Evolutionary conservation across 2,888 invertebrate species (phyloP), one percentile per base, ranked within the genome.

Genomic region (Drosophila affinis): DNA sequence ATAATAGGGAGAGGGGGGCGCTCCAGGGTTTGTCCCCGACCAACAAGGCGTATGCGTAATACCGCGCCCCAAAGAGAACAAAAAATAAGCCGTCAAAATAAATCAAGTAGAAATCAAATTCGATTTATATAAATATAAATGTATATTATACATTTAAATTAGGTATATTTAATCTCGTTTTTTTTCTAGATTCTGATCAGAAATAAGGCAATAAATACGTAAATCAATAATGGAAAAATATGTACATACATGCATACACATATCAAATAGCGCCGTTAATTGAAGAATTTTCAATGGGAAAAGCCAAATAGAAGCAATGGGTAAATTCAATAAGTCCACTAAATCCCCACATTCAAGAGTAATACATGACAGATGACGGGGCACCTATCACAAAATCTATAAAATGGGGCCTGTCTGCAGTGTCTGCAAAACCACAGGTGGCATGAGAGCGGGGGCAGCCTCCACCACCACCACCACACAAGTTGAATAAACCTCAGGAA

Each of bases 401-500:
- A 10, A 10, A 52, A 9, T 32, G 48, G 44, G 60, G 32, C 56
- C 21, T 32, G 56, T 47, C 29, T 44, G 27, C 39, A 62, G 62
- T 49, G 62, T 18, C 18, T 18, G 32, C n/a, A 24, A 18, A 52
- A 39, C 56, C 55, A 71, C 61, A 71, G 71, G 70, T 71, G 59
- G 54, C 54, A 58, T 57, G 32, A 56, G 51, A 63, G 45, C 52
- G 4, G 32, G 32, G n/a, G 44, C 51, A 27, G 52, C 51, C 60
- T 49, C 45, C 49, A 44, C 24, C 2, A 18, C 18, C 18, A 18
- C 18, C 18, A 18, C 18, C 24, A 48, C 32, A 53, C 76, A 81
- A 77, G 83, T 83, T 84, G 87, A 84, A 87, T 85, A 79, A 76
- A 81, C 87, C 71, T 70, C 51, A 62, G 46, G 18, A 18, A 18